Conservation (phyloP, 2,797 vertebrate species). For the Chaenodraco wilsoni region DNA sequence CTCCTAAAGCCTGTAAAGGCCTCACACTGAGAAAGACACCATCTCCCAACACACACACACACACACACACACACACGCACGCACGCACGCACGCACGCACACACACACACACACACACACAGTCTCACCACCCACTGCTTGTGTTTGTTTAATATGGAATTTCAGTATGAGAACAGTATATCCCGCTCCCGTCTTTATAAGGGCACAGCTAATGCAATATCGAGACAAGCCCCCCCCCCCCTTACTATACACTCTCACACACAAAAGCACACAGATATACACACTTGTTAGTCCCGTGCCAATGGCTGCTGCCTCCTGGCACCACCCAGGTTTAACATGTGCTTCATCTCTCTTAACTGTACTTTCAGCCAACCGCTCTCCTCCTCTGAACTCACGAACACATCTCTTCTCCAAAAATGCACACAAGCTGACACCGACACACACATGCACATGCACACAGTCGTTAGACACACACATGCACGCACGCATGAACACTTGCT, state of each 20-base stretch:
- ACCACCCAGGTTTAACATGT: slow-evolving; percentile 48
- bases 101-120: too few relatives aligned
- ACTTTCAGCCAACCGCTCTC: slow-evolving; percentile 50
- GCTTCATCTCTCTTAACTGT: slow-evolving; percentile 67
- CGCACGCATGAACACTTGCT: slow-evolving; percentile 26
- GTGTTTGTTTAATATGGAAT: slow-evolving; percentile 78
- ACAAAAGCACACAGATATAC: slow-evolving; percentile 38
- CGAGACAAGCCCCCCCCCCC: slow-evolving; percentile 35
- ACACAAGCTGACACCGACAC: slow-evolving; percentile 23
- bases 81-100: too few relatives aligned
- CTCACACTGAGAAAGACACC: slow-evolving; percentile 63
- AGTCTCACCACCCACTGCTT: slow-evolving; percentile 64
- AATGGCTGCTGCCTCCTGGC: slow-evolving; percentile 58
- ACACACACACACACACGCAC: not conserved
- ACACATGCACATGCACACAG: slow-evolving; percentile 1
- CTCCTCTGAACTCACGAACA: slow-evolving; percentile 38
- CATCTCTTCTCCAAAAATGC: slow-evolving; percentile 42
- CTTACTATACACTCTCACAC: slow-evolving; percentile 41
- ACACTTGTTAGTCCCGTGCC: slow-evolving; percentile 42
- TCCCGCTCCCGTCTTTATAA: slow-evolving; percentile 73
- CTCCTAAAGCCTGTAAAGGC: slow-evolving; percentile 60
- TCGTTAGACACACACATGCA: not conserved
- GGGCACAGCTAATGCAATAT: slow-evolving; percentile 64
- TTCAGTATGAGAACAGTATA: slow-evolving; percentile 74
- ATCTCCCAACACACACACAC: slow-evolving; percentile 23